Percentiles rank a stretch among this genome's conserved stretches.
These are phyloP conservation scores for Tenebrosternarchus preto DNA, from an alignment of 2,113 vertebrate species.

Conservation along the genomic window DNA sequence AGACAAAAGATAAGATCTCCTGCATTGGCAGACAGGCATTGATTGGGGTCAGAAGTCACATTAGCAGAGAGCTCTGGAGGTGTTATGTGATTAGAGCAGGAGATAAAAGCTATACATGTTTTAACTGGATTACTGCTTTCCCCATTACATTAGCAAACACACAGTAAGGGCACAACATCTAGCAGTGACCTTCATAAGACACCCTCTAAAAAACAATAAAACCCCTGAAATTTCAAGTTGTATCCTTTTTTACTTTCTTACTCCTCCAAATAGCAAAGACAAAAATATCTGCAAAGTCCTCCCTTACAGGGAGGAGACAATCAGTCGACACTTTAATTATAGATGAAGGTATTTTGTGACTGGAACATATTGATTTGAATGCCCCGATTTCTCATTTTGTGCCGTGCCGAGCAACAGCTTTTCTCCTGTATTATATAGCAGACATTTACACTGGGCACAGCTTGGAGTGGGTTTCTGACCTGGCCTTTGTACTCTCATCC, in stretches of 20 bases:
- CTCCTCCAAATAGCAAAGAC: slow-evolving; percentile 4
- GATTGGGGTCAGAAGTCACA: slow-evolving; percentile 44
- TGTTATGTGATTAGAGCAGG: slow-evolving; percentile 40
- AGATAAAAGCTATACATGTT: slow-evolving; percentile 39
- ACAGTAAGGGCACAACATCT: slow-evolving; percentile 10
- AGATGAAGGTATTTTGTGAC: slow-evolving; percentile 55
- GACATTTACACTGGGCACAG: slow-evolving; percentile 17
- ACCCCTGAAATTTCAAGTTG: no score
- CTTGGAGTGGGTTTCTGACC: slow-evolving; percentile 44
- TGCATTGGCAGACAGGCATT: slow-evolving; percentile 13
- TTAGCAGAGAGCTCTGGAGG: slow-evolving; percentile 23
- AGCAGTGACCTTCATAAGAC: slow-evolving; percentile 23
- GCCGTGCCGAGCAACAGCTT: slow-evolving; percentile 6
- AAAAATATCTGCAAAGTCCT: slow-evolving; percentile 1
- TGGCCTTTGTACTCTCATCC: slow-evolving; percentile 41
- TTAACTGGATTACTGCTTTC: slow-evolving; percentile 42
- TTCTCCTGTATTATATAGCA: slow-evolving; percentile 32
- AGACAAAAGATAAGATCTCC: not conserved
- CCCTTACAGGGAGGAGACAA: slow-evolving; percentile 25
- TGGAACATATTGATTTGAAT: slow-evolving; percentile 34
- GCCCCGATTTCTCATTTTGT: slow-evolving; percentile 38
- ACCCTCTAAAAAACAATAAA: not conserved
- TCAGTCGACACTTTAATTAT: slow-evolving; percentile 50
- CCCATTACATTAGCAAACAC: slow-evolving; percentile 30
- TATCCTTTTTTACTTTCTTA: slow-evolving; percentile 1